Percentiles rank a stretch among this genome's conserved stretches.
These are phyloP conservation scores for Hypomecis punctinalis DNA, from an alignment of 2,888 invertebrate species.

Conservation along the genomic window DNA sequence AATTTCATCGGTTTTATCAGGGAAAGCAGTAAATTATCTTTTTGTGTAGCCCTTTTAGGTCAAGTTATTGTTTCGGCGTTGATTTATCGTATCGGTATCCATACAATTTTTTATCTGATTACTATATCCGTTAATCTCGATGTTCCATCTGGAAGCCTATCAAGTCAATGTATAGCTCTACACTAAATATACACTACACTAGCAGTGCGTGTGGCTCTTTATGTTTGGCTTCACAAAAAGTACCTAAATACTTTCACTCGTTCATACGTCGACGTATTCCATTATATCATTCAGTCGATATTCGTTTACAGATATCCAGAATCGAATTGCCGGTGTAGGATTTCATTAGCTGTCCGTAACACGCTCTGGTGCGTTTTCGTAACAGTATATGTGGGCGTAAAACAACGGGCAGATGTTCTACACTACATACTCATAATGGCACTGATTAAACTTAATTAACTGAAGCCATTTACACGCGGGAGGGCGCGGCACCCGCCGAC, in stretches of 20 bases:
- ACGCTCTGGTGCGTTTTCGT: constrained; percentile 54
- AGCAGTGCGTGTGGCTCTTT: constrained; percentile 6
- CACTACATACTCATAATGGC: constrained; percentile 65
- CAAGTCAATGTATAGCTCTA: constrained; percentile 12
- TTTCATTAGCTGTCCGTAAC: constrained; percentile 36
- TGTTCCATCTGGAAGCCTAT: constrained; percentile 35
- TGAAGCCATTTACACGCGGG: constrained; percentile 81
- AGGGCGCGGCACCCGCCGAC: constrained; percentile 51
- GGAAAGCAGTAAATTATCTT: constrained; percentile 13
- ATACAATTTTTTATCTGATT: constrained; percentile 50
- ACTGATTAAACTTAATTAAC: constrained; percentile 85
- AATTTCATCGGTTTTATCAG: constrained; percentile 6
- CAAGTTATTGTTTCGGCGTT: constrained; percentile 11
- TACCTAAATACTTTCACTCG: constrained; percentile 12
- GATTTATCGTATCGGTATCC: constrained; percentile 37
- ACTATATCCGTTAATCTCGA: constrained; percentile 27
- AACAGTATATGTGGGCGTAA: constrained; percentile 80
- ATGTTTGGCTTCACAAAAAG: constrained; percentile 18
- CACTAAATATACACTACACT: no score
- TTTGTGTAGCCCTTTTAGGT: constrained; percentile 9
- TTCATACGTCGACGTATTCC: constrained; percentile 9
- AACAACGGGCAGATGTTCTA: constrained; percentile 75
- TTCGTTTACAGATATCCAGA: constrained; percentile 28
- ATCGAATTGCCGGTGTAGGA: constrained; percentile 31
- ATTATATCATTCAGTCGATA: constrained; percentile 32